Base-by-base conservation (phyloP, 2,888 invertebrate species). In the Eupithecia inturbata region DNA sequence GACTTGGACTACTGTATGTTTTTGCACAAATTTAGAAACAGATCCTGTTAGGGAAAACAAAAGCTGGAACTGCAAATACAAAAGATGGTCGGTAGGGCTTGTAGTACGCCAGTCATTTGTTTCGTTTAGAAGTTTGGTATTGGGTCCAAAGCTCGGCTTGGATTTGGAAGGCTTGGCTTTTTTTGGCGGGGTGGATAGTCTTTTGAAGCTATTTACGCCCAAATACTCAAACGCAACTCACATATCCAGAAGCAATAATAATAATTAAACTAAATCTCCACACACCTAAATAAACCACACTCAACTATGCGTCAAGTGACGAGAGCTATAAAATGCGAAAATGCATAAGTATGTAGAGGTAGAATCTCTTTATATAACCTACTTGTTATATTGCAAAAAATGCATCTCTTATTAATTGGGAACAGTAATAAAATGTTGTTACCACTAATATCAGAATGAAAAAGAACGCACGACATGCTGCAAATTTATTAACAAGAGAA, bases 31-130 rank as follows among this genome's bases (percentile, higher is more conserved):
- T 63, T 63, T 63, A 31, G 31, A 63, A 63, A 19, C 7, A 60
- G 60, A 33, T n/a, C 33, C 31, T 63, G 31, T 63, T 63, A 63
- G 63, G 28, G 22, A 36, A 36, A 64, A 64, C 36, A 22, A 64
- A 22, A n/a, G 10, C 12, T 19, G n/a, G 19, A 62, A 3, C 14
- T 31, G 28, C 26, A 5, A 60, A 57, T 16, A 16, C 60, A 28
- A 28, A 28, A 28, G 22, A 53, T 7, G 7, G 6, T 49, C 49
- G 9, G n/a, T 5, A n/a, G 1, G 49, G 2, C 49, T 22, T 53
- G 22, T 53, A 53, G 22, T 14, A 14, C 22, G 22, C 22, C 3
- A 22, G 53, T 22, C 53, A 53, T 53, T 53, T 22, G 10, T 22
- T 53, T 53, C 22, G 22, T 53, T 22, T 22, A 10, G 10, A 53